Percentiles rank a stretch among this genome's conserved stretches.
Evolutionary conservation across 2,113 vertebrate genomes (phyloP).

Genomic region (Chaenocephalus aceratus): DNA sequence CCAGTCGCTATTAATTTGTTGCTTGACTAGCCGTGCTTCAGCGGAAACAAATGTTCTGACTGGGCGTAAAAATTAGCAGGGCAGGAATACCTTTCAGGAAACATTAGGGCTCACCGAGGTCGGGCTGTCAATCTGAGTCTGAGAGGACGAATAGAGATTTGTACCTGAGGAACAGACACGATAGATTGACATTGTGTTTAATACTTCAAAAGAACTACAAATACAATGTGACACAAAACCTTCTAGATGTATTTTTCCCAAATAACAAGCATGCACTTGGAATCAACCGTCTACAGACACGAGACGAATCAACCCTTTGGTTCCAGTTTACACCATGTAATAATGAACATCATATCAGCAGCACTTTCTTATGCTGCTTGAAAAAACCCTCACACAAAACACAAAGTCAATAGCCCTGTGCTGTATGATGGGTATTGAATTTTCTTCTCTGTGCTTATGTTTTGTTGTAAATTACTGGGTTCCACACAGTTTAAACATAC

Average conservation of each 20-base stretch:
- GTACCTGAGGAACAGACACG: not conserved
- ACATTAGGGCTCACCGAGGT: not conserved
- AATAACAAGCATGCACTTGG: too few species aligned
- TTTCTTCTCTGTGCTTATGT: conserved; percentile 4
- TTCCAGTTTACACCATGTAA: not conserved
- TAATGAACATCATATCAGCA: conserved; percentile 4
- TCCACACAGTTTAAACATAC: not conserved
- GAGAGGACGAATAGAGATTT: not conserved
- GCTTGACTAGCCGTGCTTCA: conserved; percentile 39
- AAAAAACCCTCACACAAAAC: conserved; percentile 18
- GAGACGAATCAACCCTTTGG: not conserved
- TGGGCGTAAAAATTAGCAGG: conserved; percentile 30
- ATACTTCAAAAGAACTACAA: too few species aligned
- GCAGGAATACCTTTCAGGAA: conserved; percentile 13
- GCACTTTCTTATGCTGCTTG: not conserved
- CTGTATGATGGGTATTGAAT: conserved; percentile 39
- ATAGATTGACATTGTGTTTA: not conserved
- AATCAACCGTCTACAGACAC: too few species aligned
- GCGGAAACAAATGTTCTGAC: conserved; percentile 44
- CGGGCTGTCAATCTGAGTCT: not conserved
- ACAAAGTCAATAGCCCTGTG: conserved; percentile 16
- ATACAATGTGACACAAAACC: too few species aligned
- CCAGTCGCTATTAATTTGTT: conserved; percentile 64
- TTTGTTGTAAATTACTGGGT: conserved; percentile 8
- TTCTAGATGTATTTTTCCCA: not conserved